Percentiles rank a stretch among this genome's conserved stretches.
Conservation (phyloP, 1,140 invertebrate species). For the Lethrus apterus region DNA sequence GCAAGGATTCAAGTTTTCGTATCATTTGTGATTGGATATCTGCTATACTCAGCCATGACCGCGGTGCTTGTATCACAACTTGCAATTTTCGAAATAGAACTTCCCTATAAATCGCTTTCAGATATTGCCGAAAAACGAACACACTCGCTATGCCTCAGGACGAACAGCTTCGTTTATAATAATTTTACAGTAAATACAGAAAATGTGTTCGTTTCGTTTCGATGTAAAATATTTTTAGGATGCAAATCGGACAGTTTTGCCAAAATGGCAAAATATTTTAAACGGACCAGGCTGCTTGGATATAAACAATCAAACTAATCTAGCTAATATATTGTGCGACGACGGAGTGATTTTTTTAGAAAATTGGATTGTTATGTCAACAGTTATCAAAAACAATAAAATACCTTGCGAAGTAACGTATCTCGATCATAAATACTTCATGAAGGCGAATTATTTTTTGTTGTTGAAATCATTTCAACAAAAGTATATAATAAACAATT, state of each 20-base stretch:
- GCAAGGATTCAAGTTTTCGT: conserved; percentile 27
- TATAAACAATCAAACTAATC: conserved; percentile 24
- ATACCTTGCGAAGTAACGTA: conserved; percentile 23
- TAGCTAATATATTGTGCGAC: conserved; percentile 29
- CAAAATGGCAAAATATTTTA: conserved; percentile 27
- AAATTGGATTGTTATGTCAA: conserved; percentile 29
- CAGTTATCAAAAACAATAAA: conserved; percentile 20
- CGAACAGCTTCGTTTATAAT: conserved; percentile 35
- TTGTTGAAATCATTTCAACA: conserved; percentile 23
- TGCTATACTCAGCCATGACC: conserved; percentile 30
- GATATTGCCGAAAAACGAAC: conserved; percentile 23
- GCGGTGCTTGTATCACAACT: conserved; percentile 33
- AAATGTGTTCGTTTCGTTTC: not conserved
- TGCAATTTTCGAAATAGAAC: conserved; percentile 22
- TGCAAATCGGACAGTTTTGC: conserved; percentile 21
- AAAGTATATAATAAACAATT: conserved; percentile 21
- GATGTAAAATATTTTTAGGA: conserved; percentile 24
- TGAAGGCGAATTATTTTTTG: conserved; percentile 26
- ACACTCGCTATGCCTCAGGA: conserved; percentile 31
- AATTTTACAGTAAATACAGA: conserved; percentile 33
- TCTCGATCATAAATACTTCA: conserved; percentile 23
- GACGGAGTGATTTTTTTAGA: conserved; percentile 30
- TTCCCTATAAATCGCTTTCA: conserved; percentile 26
- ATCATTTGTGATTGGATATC: conserved; percentile 27
- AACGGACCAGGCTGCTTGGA: conserved; percentile 29